These are phyloP conservation scores for Idaea biselata DNA, from an alignment of 2,888 invertebrate species.

Conservation along the genomic window DNA sequence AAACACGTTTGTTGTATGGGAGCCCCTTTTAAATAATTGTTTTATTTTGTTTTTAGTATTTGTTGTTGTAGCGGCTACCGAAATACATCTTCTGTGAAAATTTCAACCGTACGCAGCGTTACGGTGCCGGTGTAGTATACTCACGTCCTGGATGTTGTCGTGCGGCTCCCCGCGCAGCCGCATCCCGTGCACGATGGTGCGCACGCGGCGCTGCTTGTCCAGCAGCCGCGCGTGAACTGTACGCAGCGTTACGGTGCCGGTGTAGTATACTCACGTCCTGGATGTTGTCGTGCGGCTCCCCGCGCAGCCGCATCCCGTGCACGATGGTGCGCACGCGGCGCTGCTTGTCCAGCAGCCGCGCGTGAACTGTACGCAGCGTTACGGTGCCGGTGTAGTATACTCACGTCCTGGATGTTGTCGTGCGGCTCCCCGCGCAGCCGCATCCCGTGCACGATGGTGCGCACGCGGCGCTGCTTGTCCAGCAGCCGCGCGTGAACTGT, in stretches of 20 bases:
- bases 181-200: slow-evolving; percentile 90
- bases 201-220: slow-evolving; percentile 92
- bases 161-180: slow-evolving; percentile 88
- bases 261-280: slow-evolving; percentile 82
- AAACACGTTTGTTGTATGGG: too few species aligned
- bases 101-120: too few species aligned
- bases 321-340: slow-evolving; percentile 91
- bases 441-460: slow-evolving; percentile 90
- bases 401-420: slow-evolving; percentile 89
- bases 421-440: slow-evolving; percentile 88
- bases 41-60: too few species aligned
- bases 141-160: slow-evolving; percentile 89
- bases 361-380: too few species aligned
- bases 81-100: too few species aligned
- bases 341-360: slow-evolving; percentile 92
- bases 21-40: too few species aligned
- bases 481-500: slow-evolving; percentile 91
- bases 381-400: slow-evolving; percentile 23
- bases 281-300: slow-evolving; percentile 88
- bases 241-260: too few species aligned
- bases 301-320: slow-evolving; percentile 88
- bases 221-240: slow-evolving; percentile 91
- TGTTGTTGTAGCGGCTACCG: too few species aligned
- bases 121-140: slow-evolving; percentile 23
- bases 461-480: slow-evolving; percentile 92